Evolutionary conservation across 2,797 vertebrate genomes (phyloP).

Genomic region (Allobates femoralis): DNA sequence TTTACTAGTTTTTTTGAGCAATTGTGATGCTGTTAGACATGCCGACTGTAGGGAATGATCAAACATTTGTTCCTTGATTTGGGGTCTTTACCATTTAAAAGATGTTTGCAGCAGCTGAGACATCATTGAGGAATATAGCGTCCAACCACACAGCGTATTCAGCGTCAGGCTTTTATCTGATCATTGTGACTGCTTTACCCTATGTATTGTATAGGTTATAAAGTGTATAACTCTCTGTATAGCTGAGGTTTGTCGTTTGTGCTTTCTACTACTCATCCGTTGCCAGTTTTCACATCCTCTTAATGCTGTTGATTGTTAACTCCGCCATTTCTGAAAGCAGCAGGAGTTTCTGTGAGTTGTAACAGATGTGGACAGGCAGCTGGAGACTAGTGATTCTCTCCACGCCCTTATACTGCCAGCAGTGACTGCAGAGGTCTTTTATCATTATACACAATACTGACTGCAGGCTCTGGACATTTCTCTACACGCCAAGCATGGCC

Average conservation of each 20-base stretch:
- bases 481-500: slow-evolving; percentile 10
- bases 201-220: no score
- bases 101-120: no score
- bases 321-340: slow-evolving; percentile 3
- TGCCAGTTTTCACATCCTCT: not conserved
- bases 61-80: no score
- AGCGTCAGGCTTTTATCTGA: no score
- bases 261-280: not conserved
- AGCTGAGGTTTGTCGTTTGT: not conserved
- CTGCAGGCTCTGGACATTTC: not conserved
- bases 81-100: no score
- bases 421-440: not conserved
- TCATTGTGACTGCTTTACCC: no score
- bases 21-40: no score
- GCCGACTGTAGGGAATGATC: no score
- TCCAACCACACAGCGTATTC: no score
- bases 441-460: not conserved
- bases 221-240: not conserved
- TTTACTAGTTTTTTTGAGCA: no score
- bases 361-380: slow-evolving; percentile 41
- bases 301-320: not conserved
- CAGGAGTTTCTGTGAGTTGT: slow-evolving; percentile 2
- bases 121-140: no score
- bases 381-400: not conserved
- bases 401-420: not conserved